phyloP scores from a whole-genome alignment of 2,797 vertebrate species.

The Arrhamphus sclerolepis region DNA sequence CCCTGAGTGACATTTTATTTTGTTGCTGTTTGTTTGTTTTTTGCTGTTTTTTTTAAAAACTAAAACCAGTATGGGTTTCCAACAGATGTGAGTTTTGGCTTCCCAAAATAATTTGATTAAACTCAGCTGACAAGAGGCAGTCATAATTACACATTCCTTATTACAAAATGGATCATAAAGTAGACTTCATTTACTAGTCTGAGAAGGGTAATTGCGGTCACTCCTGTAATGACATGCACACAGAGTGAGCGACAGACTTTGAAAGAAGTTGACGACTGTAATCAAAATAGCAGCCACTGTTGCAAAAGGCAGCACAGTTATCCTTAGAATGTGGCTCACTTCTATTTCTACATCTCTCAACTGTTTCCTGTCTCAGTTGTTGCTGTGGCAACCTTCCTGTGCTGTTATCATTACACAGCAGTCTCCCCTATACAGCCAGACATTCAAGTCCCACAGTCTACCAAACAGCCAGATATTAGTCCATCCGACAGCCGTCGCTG shows the following conservation, averaged over 20 bases:
- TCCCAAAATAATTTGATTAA: background rate
- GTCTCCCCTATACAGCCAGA: slow-evolving; percentile 21
- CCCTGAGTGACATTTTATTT: too few relatives aligned
- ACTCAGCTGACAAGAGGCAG: background rate
- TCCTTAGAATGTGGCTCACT: slow-evolving; percentile 8
- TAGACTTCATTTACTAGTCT: background rate
- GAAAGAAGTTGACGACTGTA: background rate
- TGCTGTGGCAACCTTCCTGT: slow-evolving; percentile 64
- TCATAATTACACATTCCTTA: slow-evolving; percentile 2
- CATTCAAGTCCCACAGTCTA: slow-evolving; percentile 34
- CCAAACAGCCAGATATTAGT: slow-evolving; percentile 20
- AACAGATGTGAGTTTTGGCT: too few relatives aligned
- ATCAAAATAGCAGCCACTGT: slow-evolving; percentile 2
- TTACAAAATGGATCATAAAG: background rate
- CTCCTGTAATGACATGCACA: background rate
- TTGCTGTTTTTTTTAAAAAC: too few relatives aligned
- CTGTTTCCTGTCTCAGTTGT: slow-evolving; percentile 52
- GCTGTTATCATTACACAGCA: slow-evolving; percentile 47
- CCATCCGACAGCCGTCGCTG: slow-evolving; percentile 12
- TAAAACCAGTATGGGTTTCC: too few relatives aligned
- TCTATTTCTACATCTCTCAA: slow-evolving; percentile 38
- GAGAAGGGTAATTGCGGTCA: background rate
- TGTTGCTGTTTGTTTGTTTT: too few relatives aligned
- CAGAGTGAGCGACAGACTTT: background rate
- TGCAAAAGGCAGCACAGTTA: slow-evolving; percentile 13